phyloP scores from a whole-genome alignment of 2,113 vertebrate species.

The Rhynchopsitta pachyrhyncha region DNA sequence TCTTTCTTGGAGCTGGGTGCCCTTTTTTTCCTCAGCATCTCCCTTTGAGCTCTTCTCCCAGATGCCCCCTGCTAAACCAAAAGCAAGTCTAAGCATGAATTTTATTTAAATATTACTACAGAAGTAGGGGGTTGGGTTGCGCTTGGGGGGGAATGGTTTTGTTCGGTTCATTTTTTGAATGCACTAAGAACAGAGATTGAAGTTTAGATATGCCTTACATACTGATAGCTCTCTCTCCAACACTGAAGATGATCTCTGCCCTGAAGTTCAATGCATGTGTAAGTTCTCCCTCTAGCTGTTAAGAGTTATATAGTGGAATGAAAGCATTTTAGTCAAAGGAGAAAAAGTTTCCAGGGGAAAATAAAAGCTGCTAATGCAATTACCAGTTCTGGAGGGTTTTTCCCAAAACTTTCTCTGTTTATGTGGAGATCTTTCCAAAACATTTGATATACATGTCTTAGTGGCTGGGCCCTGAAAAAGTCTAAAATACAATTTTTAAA shows the following conservation, averaged over 20 bases:
- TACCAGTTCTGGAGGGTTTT: neutral
- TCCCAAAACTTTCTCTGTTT: neutral
- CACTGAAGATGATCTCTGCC: neutral
- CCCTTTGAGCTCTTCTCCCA: neutral
- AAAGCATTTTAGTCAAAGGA: neutral
- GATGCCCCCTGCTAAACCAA: neutral
- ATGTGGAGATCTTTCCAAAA: neutral
- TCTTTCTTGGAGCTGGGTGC: neutral
- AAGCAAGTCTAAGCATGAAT: neutral
- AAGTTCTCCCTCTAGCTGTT: neutral
- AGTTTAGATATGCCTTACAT: neutral
- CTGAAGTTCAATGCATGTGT: neutral
- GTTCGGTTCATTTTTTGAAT: rapidly evolving
- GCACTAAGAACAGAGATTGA: neutral
- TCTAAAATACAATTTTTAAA: neutral
- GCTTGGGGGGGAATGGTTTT: neutral
- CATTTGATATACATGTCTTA: neutral
- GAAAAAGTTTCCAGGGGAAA: neutral
- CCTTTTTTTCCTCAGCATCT: neutral
- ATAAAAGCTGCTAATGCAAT: neutral
- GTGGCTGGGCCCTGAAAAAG: neutral
- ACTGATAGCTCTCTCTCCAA: neutral
- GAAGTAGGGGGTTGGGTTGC: rapidly evolving
- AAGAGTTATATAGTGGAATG: neutral
- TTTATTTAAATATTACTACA: neutral